Evolutionary conservation across 1,140 invertebrate genomes (phyloP).

Genomic region (Gryllus bimaculatus): DNA sequence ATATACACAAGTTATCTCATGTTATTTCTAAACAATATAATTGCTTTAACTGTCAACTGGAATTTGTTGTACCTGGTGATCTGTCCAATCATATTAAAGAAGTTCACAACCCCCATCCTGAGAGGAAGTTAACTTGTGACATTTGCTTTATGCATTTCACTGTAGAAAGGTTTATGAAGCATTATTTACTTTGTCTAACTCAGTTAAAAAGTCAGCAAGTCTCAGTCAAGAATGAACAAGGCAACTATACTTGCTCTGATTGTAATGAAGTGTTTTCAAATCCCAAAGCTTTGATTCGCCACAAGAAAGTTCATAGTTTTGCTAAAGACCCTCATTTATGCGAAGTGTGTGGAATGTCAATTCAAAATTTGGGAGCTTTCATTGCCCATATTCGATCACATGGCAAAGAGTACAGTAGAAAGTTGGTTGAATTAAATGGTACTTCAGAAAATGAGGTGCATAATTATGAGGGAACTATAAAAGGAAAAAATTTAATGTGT

Average conservation of each 20-base stretch:
- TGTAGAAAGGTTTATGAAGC: no score
- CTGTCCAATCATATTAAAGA: not conserved
- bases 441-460: no score
- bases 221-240: no score
- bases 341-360: not conserved
- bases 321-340: not conserved
- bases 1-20: no score
- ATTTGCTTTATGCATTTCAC: no score
- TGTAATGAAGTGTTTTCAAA: slow-evolving; percentile 8
- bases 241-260: not conserved
- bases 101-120: no score
- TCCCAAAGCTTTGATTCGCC: not conserved
- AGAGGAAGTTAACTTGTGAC: no score
- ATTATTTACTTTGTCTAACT: no score
- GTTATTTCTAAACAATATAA: not conserved
- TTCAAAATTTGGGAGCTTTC: not conserved
- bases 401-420: not conserved
- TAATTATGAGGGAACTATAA: no score
- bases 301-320: slow-evolving; percentile 11
- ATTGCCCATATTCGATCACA: slow-evolving; percentile 9
- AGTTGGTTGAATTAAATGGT: no score
- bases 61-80: not conserved
- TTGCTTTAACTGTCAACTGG: not conserved
- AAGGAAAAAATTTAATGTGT: slow-evolving; percentile 6
- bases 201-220: no score